Percentiles rank a stretch among this genome's conserved stretches.
Evolutionary conservation across 2,888 invertebrate genomes (phyloP).

Genomic region (Acronicta psi): DNA sequence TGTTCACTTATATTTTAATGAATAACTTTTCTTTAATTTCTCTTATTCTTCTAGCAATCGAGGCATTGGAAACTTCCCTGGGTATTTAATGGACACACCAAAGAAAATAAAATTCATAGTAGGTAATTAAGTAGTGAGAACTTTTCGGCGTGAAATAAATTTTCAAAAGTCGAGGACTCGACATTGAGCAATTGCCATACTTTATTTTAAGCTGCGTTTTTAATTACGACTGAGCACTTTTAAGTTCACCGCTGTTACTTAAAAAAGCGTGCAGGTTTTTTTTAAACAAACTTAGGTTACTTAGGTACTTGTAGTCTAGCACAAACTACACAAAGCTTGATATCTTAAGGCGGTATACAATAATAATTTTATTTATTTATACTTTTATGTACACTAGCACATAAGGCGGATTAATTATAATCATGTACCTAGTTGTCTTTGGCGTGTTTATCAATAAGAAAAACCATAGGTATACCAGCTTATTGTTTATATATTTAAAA

Average conservation of each 20-base stretch:
- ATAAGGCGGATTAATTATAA: too few relatives aligned
- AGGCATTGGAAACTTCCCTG: conserved; percentile 26
- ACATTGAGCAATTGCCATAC: conserved; percentile 83
- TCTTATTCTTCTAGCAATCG: conserved; percentile 12
- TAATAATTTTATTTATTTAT: too few relatives aligned
- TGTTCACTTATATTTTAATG: too few relatives aligned
- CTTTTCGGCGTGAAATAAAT: conserved; percentile 64
- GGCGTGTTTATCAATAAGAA: too few relatives aligned
- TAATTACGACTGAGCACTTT: conserved; percentile 82
- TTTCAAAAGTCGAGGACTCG: conserved; percentile 71
- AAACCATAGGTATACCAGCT: too few relatives aligned
- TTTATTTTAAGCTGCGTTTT: conserved; percentile 81
- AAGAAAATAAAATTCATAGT: conserved; percentile 49
- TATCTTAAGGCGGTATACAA: not conserved
- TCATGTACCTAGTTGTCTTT: too few relatives aligned
- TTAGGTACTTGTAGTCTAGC: too few relatives aligned
- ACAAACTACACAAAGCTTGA: too few relatives aligned
- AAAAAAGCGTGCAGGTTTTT: conserved; percentile 65
- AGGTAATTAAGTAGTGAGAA: conserved; percentile 60
- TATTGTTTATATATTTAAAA: too few relatives aligned
- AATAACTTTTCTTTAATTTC: too few relatives aligned
- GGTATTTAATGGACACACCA: conserved; percentile 35
- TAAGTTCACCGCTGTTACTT: conserved; percentile 67
- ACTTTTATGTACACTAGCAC: too few relatives aligned
- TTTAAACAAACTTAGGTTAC: conserved; percentile 53